Percentiles rank a stretch among this genome's conserved stretches.
These are phyloP conservation scores for Pterobdella sp. DNA, from an alignment of 2,888 invertebrate genomes.

Conservation along the genomic window DNA sequence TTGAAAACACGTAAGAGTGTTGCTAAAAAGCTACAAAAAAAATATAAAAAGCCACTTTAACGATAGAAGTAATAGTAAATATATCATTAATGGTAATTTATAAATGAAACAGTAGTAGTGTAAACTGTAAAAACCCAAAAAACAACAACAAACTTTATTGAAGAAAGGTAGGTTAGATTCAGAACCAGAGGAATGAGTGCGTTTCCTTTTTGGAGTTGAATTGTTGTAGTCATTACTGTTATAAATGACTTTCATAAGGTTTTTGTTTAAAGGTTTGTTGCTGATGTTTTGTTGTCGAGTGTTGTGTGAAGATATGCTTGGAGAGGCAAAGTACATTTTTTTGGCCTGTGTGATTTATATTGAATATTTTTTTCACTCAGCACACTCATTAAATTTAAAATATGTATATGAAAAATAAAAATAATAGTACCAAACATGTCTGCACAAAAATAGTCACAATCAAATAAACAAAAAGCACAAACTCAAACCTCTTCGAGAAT, in stretches of 20 bases:
- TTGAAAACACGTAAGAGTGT: too few relatives aligned
- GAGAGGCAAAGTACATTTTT: background rate
- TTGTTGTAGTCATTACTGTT: background rate
- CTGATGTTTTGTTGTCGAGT: slow-evolving; percentile 10
- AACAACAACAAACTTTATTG: slow-evolving; percentile 6
- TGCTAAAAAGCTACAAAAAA: too few relatives aligned
- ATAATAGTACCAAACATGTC: background rate
- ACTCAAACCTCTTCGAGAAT: slow-evolving; percentile 64
- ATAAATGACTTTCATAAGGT: background rate
- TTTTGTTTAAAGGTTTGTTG: background rate
- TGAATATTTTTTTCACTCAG: background rate
- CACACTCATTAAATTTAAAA: background rate
- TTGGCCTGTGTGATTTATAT: background rate
- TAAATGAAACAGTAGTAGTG: too few relatives aligned
- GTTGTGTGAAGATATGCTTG: background rate
- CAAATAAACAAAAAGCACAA: background rate
- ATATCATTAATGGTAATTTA: too few relatives aligned
- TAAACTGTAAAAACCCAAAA: background rate
- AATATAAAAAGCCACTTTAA: too few relatives aligned
- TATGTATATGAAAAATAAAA: background rate
- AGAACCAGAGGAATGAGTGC: slow-evolving; percentile 31
- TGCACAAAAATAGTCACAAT: background rate
- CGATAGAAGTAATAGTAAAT: too few relatives aligned
- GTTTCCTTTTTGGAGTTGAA: slow-evolving; percentile 16
- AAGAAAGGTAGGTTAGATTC: slow-evolving; percentile 25